These are phyloP conservation scores for Neomonachus schauinslandi DNA, from an alignment of 2,113 vertebrate genomes.

Conservation along the genomic window DNA sequence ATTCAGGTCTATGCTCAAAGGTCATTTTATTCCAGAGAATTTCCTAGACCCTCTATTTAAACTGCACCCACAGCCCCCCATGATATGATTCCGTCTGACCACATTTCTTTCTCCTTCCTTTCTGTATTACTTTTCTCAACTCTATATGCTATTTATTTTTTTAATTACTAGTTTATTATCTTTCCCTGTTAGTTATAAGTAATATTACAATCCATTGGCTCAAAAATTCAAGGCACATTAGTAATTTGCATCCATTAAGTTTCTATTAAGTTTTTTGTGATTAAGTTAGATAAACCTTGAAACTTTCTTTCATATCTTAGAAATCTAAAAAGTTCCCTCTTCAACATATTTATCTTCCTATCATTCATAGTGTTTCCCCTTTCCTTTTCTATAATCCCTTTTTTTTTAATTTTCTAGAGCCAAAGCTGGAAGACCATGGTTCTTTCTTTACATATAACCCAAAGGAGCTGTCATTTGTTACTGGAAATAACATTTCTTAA, in stretches of 20 bases:
- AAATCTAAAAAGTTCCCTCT: background rate
- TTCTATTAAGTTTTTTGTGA: background rate
- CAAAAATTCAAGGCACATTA: background rate
- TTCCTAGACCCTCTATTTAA: background rate
- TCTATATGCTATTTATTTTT: background rate
- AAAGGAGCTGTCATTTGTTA: slow-evolving; percentile 26
- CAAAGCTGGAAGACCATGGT: background rate
- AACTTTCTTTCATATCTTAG: background rate
- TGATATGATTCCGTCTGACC: rapidly evolving
- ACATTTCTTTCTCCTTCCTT: background rate
- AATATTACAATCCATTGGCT: background rate
- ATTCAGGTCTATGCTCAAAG: background rate
- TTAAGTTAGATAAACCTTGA: background rate
- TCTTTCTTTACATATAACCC: background rate
- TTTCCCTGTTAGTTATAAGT: background rate
- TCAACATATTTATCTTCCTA: background rate
- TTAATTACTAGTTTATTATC: background rate
- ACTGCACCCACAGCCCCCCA: rapidly evolving
- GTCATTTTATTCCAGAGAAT: background rate
- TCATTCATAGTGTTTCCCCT: background rate
- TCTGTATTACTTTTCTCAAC: background rate
- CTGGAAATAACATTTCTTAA: background rate
- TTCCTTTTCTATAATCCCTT: background rate
- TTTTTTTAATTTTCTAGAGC: slow-evolving; percentile 37
- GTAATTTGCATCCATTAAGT: background rate